These are phyloP conservation scores for Mantis religiosa DNA, from an alignment of 2,888 invertebrate species.

Conservation along the genomic window DNA sequence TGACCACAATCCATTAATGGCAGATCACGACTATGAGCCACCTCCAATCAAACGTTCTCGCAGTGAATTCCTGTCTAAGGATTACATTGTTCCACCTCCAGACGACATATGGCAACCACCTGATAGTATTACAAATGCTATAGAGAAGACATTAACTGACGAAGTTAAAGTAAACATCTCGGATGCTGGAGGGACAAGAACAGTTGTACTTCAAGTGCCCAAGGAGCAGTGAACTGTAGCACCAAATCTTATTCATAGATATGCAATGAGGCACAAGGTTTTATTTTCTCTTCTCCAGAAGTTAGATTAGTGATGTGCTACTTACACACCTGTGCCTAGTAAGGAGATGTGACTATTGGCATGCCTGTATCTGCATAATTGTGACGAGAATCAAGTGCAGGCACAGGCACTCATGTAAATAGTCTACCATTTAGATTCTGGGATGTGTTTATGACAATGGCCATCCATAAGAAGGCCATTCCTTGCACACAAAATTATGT, in stretches of 20 bases:
- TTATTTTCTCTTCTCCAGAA: not conserved
- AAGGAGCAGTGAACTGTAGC: constrained; percentile 36
- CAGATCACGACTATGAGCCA: constrained; percentile 34
- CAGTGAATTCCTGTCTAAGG: not conserved
- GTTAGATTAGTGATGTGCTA: not conserved
- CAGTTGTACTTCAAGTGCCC: constrained; percentile 42
- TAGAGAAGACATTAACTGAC: constrained; percentile 37
- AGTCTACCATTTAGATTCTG: too few species aligned
- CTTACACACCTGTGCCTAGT: not conserved
- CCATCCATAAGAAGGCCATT: too few species aligned
- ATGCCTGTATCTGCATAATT: too few species aligned
- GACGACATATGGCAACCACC: constrained; percentile 31
- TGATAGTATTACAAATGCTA: not conserved
- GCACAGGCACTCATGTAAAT: too few species aligned
- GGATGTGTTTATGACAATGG: too few species aligned
- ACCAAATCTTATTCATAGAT: too few species aligned
- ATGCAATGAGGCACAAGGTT: not conserved
- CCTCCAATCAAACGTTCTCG: constrained; percentile 28
- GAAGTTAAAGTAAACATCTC: constrained; percentile 44
- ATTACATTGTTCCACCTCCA: constrained; percentile 29
- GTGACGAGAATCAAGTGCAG: too few species aligned
- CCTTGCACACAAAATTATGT: too few species aligned
- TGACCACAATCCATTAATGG: not conserved
- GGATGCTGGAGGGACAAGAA: constrained; percentile 41
- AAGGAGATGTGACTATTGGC: not conserved